phyloP scores from a whole-genome alignment of 2,888 invertebrate species.

The Noctuana brunneofusca region DNA sequence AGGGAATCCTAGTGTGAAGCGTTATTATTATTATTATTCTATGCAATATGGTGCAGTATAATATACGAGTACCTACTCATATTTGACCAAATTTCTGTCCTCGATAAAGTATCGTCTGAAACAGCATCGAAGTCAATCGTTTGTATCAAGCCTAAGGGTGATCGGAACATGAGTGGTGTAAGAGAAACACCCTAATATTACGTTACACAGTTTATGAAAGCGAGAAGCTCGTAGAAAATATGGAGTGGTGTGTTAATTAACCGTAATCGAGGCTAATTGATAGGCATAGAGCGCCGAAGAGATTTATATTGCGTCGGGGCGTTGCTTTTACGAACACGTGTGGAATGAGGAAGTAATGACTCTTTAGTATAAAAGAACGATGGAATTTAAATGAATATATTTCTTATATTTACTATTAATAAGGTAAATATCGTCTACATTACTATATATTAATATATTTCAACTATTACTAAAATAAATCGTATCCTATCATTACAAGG shows the following conservation, averaged over 20 bases:
- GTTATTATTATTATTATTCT: too few species aligned
- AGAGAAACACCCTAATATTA: conserved; percentile 30
- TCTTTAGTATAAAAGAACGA: conserved; percentile 5
- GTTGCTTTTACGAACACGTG: conserved; percentile 27
- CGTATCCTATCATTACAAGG: background rate
- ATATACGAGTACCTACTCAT: too few species aligned
- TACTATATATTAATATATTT: too few species aligned
- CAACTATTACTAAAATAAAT: too few species aligned
- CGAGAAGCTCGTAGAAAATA: conserved; percentile 43
- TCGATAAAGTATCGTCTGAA: too few species aligned
- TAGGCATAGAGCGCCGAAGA: conserved; percentile 45
- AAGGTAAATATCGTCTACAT: too few species aligned
- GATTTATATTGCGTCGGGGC: conserved; percentile 38
- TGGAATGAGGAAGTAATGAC: conserved; percentile 31
- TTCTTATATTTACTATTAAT: conserved; percentile 6
- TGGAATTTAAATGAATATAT: background rate
- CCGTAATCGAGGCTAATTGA: conserved; percentile 48
- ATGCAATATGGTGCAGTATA: too few species aligned
- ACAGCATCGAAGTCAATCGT: background rate
- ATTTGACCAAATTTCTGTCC: too few species aligned
- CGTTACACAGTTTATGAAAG: conserved; percentile 41
- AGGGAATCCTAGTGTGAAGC: too few species aligned
- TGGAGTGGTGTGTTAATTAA: conserved; percentile 46
- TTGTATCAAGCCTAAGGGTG: conserved; percentile 10
- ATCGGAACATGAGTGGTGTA: conserved; percentile 27